Percentiles rank a stretch among this genome's conserved stretches.
These are phyloP conservation scores for Drepana falcataria DNA, from an alignment of 2,888 invertebrate species.

Conservation along the genomic window DNA sequence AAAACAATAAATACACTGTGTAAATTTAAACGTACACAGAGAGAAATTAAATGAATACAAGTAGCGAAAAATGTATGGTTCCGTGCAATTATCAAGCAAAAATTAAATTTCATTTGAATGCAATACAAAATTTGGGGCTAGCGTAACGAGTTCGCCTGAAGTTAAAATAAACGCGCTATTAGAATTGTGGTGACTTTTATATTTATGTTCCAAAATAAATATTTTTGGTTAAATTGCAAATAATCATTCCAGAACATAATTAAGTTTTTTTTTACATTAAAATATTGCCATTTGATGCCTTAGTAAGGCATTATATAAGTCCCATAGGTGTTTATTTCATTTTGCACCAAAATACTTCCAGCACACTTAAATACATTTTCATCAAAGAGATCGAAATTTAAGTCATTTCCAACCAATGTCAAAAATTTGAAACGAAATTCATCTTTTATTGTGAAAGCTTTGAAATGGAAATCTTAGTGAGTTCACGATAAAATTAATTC, in stretches of 20 bases:
- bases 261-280: no score
- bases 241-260: no score
- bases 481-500: slow-evolving; percentile 14
- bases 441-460: background rate
- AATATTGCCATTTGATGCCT: no score
- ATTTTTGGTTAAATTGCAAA: no score
- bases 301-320: no score
- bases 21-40: slow-evolving; percentile 4
- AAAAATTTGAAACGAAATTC: background rate
- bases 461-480: slow-evolving; percentile 2
- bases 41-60: slow-evolving; percentile 8
- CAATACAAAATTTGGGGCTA: slow-evolving; percentile 1
- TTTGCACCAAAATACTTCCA: no score
- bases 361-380: no score
- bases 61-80: slow-evolving; percentile 8
- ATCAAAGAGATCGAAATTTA: no score
- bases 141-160: background rate
- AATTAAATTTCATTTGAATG: slow-evolving; percentile 16
- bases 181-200: background rate
- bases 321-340: no score
- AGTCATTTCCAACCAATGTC: no score
- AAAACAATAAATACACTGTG: no score
- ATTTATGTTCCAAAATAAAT: no score
- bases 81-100: slow-evolving; percentile 11
- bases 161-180: background rate